Evolutionary conservation across 2,888 invertebrate genomes (phyloP), one percentile per base, ranked within the genome.

Genomic region (Erebia palarica): DNA sequence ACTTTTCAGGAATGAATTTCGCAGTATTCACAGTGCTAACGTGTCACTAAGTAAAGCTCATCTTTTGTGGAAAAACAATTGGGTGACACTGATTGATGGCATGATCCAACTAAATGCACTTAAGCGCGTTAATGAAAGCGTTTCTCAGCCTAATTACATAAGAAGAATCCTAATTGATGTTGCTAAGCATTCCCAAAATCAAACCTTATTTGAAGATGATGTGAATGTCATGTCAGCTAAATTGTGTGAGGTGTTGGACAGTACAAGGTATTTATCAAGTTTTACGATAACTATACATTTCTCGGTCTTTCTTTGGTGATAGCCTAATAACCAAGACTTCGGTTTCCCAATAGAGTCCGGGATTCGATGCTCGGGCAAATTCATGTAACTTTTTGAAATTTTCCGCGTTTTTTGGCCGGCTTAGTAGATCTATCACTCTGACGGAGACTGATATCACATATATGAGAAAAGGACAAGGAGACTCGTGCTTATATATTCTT

Each of bases 81-180:
- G 97, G 97, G 95, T 96, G 0, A 94, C 96, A 3, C 96, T 97
- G 77, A 92, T 98, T 79, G 98, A 98, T 84, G 96, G 96, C 0
- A 94, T 98, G 94, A 86, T 98, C 14, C 98, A 98, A 87, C 94
- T 97, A 71, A 93, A 95, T 66, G 92, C 96, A n/a, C 80, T 97
- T n/a, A 94, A 94, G 47, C 89, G 94, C 61, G 89, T 94, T 13
- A 90, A 94, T 1, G 94, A 95, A 66, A 92, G 94, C 1, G 88
- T 96, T 0, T 90, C 95, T 61, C 89, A 96, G 16, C 96, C 96
- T 0, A 95, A 95, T 0, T 79, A 78, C 5, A 83, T 89, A 3
- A 80, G 80, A 61, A 79, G 74, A 18, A 75, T 89, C 0, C 61
- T 65, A 18, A 86, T 90, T 42, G 78, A 88, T 70, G 74, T 82